Evolutionary conservation across 2,888 invertebrate species (phyloP).

Genomic region (Apocheima hispidaria): DNA sequence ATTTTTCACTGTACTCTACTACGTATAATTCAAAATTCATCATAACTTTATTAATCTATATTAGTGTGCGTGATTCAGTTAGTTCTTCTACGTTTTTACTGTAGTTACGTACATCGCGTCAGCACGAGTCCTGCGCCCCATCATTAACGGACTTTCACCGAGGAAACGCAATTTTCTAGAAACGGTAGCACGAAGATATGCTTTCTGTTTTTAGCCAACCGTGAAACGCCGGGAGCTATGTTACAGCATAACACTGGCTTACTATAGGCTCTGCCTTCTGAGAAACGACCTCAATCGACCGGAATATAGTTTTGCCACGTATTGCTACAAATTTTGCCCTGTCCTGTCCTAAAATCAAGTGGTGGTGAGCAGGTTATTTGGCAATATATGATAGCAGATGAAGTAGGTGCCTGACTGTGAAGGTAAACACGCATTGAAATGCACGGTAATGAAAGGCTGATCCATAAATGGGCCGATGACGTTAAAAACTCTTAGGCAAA

Average conservation of each 20-base stretch:
- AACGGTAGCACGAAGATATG: slow-evolving; percentile 80
- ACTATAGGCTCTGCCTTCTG: slow-evolving; percentile 58
- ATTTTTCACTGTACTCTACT: too few species aligned
- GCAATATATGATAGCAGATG: too few species aligned
- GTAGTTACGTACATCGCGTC: slow-evolving; percentile 34
- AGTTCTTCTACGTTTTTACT: neutral
- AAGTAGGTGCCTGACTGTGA: too few species aligned
- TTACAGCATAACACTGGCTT: slow-evolving; percentile 73
- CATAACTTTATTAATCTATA: too few species aligned
- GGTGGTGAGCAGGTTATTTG: too few species aligned
- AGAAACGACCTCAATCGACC: slow-evolving; percentile 68
- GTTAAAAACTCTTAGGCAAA: too few species aligned
- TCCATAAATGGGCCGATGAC: too few species aligned
- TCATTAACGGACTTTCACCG: slow-evolving; percentile 81
- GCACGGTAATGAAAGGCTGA: too few species aligned
- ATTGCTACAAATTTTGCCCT: slow-evolving; percentile 28
- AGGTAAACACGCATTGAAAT: too few species aligned
- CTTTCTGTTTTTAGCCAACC: slow-evolving; percentile 80
- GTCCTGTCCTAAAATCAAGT: too few species aligned
- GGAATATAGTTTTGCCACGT: slow-evolving; percentile 57
- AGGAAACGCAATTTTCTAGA: slow-evolving; percentile 85
- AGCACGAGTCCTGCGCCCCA: slow-evolving; percentile 73
- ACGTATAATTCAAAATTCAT: too few species aligned
- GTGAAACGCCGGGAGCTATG: slow-evolving; percentile 69
- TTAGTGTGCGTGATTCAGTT: neutral